Percentiles rank a stretch among this genome's conserved stretches.
Conservation (phyloP, 1,140 invertebrate genomes). For the Stegodyphus dumicola region DNA sequence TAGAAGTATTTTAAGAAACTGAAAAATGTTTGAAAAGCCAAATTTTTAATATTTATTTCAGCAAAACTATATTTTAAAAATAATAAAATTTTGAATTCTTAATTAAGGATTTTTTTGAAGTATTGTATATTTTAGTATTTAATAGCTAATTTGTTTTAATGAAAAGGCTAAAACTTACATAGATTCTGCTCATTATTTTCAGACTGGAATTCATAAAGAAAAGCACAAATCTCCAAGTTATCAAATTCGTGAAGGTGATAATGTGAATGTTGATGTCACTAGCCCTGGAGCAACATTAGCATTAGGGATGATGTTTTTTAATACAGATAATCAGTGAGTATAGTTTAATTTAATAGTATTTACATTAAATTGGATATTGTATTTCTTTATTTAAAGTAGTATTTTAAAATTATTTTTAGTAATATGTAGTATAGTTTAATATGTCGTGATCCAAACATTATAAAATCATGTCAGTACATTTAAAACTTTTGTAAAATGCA, state of each 20-base stretch:
- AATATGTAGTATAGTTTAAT: not conserved
- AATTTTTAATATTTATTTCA: too few species aligned
- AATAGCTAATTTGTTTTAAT: conserved; percentile 4
- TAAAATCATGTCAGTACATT: not conserved
- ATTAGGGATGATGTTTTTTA: conserved; percentile 92
- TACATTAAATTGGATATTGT: not conserved
- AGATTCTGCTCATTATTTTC: conserved; percentile 24
- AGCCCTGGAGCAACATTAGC: conserved; percentile 94
- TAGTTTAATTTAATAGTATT: not conserved
- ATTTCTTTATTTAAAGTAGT: too few species aligned
- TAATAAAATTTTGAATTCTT: too few species aligned
- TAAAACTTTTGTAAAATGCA: not conserved
- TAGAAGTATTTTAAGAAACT: too few species aligned
- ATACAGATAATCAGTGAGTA: conserved; percentile 77
- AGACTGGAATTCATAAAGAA: conserved; percentile 79
- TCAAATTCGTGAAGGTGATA: conserved; percentile 90
- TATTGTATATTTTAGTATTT: not conserved
- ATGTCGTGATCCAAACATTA: not conserved
- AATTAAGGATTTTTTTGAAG: not conserved
- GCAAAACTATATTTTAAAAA: too few species aligned
- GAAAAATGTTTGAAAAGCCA: too few species aligned
- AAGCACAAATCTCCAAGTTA: conserved; percentile 85
- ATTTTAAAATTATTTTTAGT: too few species aligned
- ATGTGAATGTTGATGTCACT: conserved; percentile 95
- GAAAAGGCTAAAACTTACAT: too few species aligned